Evolutionary conservation across 37 sponge, comb jelly and placozoan genomes (phyloP), one percentile per base, ranked within the genome.

Genomic region (Halisarca cf. caerulea): DNA sequence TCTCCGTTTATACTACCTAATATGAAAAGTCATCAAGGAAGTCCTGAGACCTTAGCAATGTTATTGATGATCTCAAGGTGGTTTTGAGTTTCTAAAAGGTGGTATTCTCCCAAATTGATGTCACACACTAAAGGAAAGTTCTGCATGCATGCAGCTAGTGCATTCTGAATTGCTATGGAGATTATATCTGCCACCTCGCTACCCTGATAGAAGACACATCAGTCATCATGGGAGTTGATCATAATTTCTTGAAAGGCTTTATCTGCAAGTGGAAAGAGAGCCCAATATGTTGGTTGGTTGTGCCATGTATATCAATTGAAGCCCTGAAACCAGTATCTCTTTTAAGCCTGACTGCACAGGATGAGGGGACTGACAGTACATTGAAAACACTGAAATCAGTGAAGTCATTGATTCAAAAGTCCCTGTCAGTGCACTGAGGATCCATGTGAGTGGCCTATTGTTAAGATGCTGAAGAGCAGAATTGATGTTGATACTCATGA

Each of bases 391-490:
- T 86, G 81, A 80, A 86, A 39, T 80, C 80, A 80, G 81, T 40
- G 11, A 80, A 54, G 42, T 37, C 82, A 24, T 73, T 86, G 70
- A n/a, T n/a, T n/a, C n/a, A n/a, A n/a, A 27, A 66, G 44, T 36
- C 82, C 38, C 39, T 87, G 88, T n/a, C 77, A 27, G 36, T 57
- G 62, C 41, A n/a, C n/a, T n/a, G n/a, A 47, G 64, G 82, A 73
- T 58, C 83, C 88, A 34, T 14, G n/a, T 74, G 88, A 87, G 55
- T 87, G 88, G 88, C 82, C 82, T 43, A 71, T 60, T n/a, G 82
- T 82, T 58, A 74, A 71, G 60, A 53, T 82, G 23, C 24, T 87
- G 61, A 43, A 43, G 47, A 66, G 36, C 32, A 87, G 45, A 24
- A 78, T 87, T n/a, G 62, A 72, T 43, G 82, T 61, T 71, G 82